Base-by-base conservation (phyloP, 1,140 invertebrate genomes). In the Achroia grisella region DNA sequence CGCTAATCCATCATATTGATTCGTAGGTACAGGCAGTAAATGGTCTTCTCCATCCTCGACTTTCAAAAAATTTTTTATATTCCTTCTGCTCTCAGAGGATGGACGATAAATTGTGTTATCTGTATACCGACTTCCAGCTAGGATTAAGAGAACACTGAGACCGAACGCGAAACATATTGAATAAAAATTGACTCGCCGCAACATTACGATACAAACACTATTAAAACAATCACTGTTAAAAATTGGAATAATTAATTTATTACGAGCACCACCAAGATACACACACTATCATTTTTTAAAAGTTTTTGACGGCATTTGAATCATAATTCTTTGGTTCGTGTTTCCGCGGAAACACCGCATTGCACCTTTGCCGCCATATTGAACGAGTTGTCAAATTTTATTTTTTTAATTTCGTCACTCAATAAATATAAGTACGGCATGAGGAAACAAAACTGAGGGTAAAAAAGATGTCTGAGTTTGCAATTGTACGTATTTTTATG, bases 91-190 rank as follows among this genome's bases (percentile, higher is more conserved):
- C 37, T 88, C 85, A 46, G 82, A 71, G 44, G 80, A 67, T 46
- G 87, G 87, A 65, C 86, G 86, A 67, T 89, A 87, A 72, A 87
- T 78, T 52, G 68, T 71, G 71, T 84, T 86, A 73, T 85, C 82
- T 71, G 82, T 83, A 77, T 84, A 86, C 73, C 81, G 87, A 71
- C 87, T 87, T 78, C 87, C 88, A 78, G 88, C 88, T 64, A 89
- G 84, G 61, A 89, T 87, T 71, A 89, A 74, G 58, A 89, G 78
- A 68, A 89, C 87, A 81, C 87, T 89, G 64, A 89, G 76, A 70
- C 87, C 86, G 61, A 88, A 88, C 47, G 88, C 85, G 66, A 87
- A 86, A 80, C 87, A 89, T 79, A 89, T 87, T 68, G 88, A 88
- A 57, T 89, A 89, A 58, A 89, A 85, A 80, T 89, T 89, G 48